Conservation (phyloP, 1,140 invertebrate genomes). For the Grapholita molesta region DNA sequence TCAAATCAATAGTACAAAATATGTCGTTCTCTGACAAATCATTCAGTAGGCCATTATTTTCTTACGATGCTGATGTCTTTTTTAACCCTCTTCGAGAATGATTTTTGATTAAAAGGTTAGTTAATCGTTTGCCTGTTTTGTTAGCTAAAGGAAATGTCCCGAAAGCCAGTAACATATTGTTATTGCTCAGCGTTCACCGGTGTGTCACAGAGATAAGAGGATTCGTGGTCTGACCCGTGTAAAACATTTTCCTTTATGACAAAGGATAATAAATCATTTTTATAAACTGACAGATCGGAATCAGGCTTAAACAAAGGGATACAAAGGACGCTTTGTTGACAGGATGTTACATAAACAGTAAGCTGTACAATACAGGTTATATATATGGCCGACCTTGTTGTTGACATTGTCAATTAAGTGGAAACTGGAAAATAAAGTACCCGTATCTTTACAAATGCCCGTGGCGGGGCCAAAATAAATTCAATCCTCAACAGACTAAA, state of each 20-base stretch:
- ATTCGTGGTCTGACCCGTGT: background rate
- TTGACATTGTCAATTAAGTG: background rate
- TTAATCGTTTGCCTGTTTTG: background rate
- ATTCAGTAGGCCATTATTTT: too few species aligned
- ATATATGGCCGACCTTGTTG: background rate
- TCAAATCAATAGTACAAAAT: too few species aligned
- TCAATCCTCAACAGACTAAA: too few species aligned
- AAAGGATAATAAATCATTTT: constrained; percentile 9
- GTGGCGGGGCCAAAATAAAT: too few species aligned
- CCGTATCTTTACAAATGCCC: background rate
- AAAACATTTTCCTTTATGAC: background rate
- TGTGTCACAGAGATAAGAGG: background rate
- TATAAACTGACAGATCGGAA: background rate
- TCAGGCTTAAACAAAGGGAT: background rate
- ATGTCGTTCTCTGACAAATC: too few species aligned
- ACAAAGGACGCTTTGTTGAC: constrained; percentile 15
- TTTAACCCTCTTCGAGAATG: too few species aligned
- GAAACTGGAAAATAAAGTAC: background rate
- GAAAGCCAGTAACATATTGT: background rate
- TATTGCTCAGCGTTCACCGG: background rate
- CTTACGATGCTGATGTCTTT: too few species aligned
- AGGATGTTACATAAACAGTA: background rate
- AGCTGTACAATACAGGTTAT: background rate
- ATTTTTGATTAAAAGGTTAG: too few species aligned
- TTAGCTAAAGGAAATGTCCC: background rate